Base-by-base conservation (phyloP, 2,888 invertebrate species). In the Gastrophysa polygoni region DNA sequence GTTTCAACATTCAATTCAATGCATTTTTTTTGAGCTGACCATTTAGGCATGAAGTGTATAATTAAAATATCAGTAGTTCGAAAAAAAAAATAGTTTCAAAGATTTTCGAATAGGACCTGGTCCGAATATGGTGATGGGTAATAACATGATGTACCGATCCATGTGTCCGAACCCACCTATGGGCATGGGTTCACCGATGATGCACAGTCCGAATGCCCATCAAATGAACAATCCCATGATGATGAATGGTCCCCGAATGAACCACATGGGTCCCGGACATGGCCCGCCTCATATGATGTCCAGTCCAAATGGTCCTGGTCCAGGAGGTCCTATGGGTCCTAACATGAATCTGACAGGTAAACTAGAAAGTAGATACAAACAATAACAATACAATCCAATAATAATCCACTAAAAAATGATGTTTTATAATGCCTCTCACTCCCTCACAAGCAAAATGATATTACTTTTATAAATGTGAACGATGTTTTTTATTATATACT, bases 231-330 rank as follows among this genome's bases (percentile, higher is more conserved):
- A 77, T 64, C 77, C 78, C 5, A 79, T 81, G 76, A 78, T 84
- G 81, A 83, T 84, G 81, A 83, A 83, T 63, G 84, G 73, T 5
- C 81, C 82, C 1, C 70, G 80, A 63, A 78, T 81, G 74, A 77
- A 74, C n/a, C 74, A 72, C 48, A 73, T 74, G 74, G 71, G 68
- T 55, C 82, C 82, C 43, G 67, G 70, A 2, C 71, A 70, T 44
- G 70, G 68, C 5, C 70, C 71, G 6, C 79, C 79, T 8, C 81
- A 80, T 60, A 87, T 87, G 69, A 86, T 87, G 85, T 84, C 85
- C 81, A 86, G 83, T 76, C 86, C 87, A 46, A 87, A 86, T 77
- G 87, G 87, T 1, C 86, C 86, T 6, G 73, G 83, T 73, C 86
- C 86, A 50, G 86, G 86, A 1, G 86, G 86, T 1, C 86, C 86